Base-by-base conservation (phyloP, 1,140 invertebrate species). In the Octopus sinensis region DNA sequence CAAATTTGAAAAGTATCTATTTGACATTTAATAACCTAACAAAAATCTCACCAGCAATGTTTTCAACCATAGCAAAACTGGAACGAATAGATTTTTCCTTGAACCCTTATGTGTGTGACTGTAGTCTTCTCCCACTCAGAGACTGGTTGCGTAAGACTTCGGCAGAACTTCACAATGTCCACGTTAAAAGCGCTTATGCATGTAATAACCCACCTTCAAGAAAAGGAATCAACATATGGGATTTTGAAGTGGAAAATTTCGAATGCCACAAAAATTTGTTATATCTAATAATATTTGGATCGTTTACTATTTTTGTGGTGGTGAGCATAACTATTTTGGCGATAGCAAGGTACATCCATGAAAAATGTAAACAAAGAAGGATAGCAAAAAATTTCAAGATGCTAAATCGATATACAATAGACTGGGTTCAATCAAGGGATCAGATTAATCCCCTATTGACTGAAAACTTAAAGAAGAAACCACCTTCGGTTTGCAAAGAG, bases 51-150 rank as follows among this genome's bases (percentile, higher is more conserved):
- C 81, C 83, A 1, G 56, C 78, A 4, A 73, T 83, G 12, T 86
- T 88, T 68, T 30, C 81, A 53, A 75, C 79, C 30, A 62, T 86
- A n/a, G 76, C 62, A 56, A 80, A 85, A 9, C 81, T 89, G 43
- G 53, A 82, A 23, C 51, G 84, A 62, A 51, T 90, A 6, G 87
- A 88, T 81, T 81, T 89, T 6, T 86, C 87, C 5, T 71, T 79
- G 17, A 90, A 89, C 78, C 85, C 84, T 7, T 88, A 88, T 78
- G 53, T 81, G 30, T 90, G 89, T 79, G 81, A 81, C 53, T 89
- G 88, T 81, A 82, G 84, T 17, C 79, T 87, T 52, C 54, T 88
- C 5, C 81, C 82, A 9, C 84, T 89, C 68, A 79, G 81, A 52
- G 79, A 86, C 73, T 89, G 88, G 88, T 12, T 88, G 54, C 68